A percentile compares a stretch with the other conserved stretches of the same genome.
Conservation (phyloP, 2,888 invertebrate genomes). For the Drosophila villosipedis region DNA sequence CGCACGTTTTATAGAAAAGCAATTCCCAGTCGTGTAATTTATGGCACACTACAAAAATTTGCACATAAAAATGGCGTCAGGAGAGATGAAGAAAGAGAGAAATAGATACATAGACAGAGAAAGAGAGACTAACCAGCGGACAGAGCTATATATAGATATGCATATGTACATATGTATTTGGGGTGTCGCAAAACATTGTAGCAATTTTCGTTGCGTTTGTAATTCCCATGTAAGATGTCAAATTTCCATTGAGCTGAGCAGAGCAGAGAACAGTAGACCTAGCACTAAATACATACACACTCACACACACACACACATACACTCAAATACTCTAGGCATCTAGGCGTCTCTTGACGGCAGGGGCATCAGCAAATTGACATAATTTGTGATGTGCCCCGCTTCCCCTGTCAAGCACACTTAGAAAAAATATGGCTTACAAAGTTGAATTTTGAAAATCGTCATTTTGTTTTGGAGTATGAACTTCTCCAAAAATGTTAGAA, state of each 20-base stretch:
- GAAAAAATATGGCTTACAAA: background rate
- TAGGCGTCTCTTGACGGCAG: slow-evolving; percentile 39
- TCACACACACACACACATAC: background rate
- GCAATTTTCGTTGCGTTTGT: slow-evolving; percentile 78
- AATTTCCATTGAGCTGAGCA: slow-evolving; percentile 53
- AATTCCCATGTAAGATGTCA: slow-evolving; percentile 81
- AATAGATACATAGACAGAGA: background rate
- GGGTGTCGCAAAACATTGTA: slow-evolving; percentile 71
- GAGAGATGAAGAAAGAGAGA: slow-evolving; percentile 5
- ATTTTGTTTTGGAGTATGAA: background rate
- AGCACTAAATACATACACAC: slow-evolving; percentile 15
- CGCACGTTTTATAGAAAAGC: slow-evolving; percentile 82
- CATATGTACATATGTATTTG: slow-evolving; percentile 26
- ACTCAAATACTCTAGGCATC: slow-evolving; percentile 25
- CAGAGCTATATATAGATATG: slow-evolving; percentile 19
- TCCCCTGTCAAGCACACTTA: slow-evolving; percentile 3
- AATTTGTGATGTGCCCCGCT: slow-evolving; percentile 67
- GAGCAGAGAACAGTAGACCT: slow-evolving; percentile 29
- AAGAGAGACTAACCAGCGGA: background rate
- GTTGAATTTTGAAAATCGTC: background rate
- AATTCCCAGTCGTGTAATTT: slow-evolving; percentile 81
- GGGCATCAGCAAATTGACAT: slow-evolving; percentile 74
- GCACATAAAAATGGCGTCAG: slow-evolving; percentile 71
- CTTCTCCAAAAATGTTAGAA: background rate
- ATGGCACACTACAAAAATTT: slow-evolving; percentile 81